Percentiles rank a stretch among this genome's conserved stretches.
Evolutionary conservation across 2,888 invertebrate genomes (phyloP).

Genomic region (Uropetala carovei): DNA sequence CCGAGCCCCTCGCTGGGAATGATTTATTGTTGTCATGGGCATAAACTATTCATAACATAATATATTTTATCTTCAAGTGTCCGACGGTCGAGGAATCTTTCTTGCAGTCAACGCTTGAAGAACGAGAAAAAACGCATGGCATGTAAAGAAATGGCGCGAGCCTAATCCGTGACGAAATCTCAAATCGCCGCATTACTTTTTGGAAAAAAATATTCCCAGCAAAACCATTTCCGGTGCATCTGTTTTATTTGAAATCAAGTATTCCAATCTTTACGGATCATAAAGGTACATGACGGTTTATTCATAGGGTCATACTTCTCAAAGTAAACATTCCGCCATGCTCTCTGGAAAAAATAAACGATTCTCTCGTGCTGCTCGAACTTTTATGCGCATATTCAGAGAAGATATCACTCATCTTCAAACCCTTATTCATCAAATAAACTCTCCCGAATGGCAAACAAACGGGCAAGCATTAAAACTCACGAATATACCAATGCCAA

Average conservation of each 20-base stretch:
- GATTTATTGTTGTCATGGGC: constrained; percentile 43
- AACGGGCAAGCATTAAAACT: neutral
- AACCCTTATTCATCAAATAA: neutral
- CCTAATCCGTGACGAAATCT: neutral
- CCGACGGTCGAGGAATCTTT: neutral
- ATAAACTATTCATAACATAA: constrained; percentile 53
- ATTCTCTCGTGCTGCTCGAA: too few relatives aligned
- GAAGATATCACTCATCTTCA: too few relatives aligned
- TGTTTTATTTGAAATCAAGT: too few relatives aligned
- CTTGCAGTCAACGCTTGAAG: neutral
- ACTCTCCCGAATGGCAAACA: neutral
- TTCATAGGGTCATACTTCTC: too few relatives aligned
- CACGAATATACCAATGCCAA: neutral
- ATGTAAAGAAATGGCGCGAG: neutral
- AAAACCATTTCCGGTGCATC: neutral
- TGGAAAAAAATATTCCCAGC: neutral
- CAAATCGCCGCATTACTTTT: constrained; percentile 33
- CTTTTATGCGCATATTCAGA: too few relatives aligned
- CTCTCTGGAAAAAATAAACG: too few relatives aligned
- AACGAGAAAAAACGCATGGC: neutral
- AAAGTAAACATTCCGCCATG: too few relatives aligned
- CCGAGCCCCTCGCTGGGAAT: constrained; percentile 39
- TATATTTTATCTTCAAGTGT: constrained; percentile 53
- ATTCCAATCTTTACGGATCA: too few relatives aligned
- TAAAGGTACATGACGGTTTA: too few relatives aligned